Conservation (phyloP, 2,888 invertebrate genomes). For the Sphaerophoria rueppellii region DNA sequence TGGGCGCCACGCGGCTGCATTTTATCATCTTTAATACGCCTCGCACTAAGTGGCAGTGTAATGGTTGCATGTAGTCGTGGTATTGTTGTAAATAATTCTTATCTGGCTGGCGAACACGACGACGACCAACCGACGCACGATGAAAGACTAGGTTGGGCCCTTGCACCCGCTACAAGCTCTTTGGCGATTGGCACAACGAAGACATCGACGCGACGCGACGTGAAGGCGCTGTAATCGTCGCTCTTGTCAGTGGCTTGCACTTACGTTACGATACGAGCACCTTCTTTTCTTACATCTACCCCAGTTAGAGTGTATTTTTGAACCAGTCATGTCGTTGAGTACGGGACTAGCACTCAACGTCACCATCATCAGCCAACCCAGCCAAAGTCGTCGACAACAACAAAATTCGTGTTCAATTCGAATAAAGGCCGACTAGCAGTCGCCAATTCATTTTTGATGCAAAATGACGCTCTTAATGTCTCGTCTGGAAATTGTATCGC, state of each 20-base stretch:
- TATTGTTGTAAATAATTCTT: conserved; percentile 48
- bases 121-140: conserved; percentile 20
- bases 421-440: conserved; percentile 66
- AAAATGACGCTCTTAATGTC: conserved; percentile 69
- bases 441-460: conserved; percentile 70
- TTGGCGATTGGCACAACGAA: background rate
- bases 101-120: conserved; percentile 51
- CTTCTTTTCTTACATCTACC: conserved; percentile 53
- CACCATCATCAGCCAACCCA: conserved; percentile 8
- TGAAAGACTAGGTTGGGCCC: conserved; percentile 28
- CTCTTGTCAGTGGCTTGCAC: conserved; percentile 59
- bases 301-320: conserved; percentile 34
- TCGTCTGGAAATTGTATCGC: conserved; percentile 64
- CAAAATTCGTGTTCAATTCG: background rate
- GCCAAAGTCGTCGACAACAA: conserved; percentile 40
- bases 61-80: conserved; percentile 36
- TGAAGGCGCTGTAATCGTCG: conserved; percentile 63
- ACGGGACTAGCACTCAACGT: conserved; percentile 26
- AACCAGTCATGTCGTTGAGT: conserved; percentile 6
- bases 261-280: conserved; percentile 40
- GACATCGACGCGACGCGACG: conserved; percentile 30
- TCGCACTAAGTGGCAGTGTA: conserved; percentile 45
- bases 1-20: conserved; percentile 73
- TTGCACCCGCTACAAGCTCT: conserved; percentile 25
- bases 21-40: conserved; percentile 72